These are phyloP conservation scores for Jacana jacana DNA, from an alignment of 2,113 vertebrate species.

Conservation along the genomic window DNA sequence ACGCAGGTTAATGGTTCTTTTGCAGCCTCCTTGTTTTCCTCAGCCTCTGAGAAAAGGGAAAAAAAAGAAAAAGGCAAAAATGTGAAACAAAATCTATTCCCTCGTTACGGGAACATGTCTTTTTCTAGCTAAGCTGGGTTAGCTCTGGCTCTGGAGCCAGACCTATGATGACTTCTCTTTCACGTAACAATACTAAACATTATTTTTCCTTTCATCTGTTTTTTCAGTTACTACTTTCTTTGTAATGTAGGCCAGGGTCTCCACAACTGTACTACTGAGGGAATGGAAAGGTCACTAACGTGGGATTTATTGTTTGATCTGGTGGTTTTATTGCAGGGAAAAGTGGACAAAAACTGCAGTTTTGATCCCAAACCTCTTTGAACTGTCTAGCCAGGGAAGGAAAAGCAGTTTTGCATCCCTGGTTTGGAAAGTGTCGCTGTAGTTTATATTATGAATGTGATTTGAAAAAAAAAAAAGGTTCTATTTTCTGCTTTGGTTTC, in stretches of 20 bases:
- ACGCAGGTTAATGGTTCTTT: slow-evolving; percentile 26
- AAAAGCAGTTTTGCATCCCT: not conserved
- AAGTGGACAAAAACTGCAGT: not conserved
- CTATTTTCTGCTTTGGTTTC: not conserved
- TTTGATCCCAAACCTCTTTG: not conserved
- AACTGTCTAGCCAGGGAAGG: not conserved
- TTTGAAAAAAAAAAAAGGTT: not conserved
- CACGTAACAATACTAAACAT: not conserved
- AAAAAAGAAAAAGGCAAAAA: not conserved
- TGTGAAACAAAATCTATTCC: slow-evolving; percentile 1
- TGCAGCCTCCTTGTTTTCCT: not conserved
- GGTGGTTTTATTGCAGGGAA: not conserved
- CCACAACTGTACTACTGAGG: not conserved
- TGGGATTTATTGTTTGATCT: slow-evolving; percentile 10
- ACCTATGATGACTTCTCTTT: slow-evolving; percentile 6
- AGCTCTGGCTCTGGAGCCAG: slow-evolving; percentile 21
- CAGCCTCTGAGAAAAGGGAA: not conserved
- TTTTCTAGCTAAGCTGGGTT: not conserved
- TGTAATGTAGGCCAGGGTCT: not conserved
- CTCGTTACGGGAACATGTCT: not conserved
- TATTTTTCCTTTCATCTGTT: slow-evolving; percentile 18
- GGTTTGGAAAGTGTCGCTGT: not conserved
- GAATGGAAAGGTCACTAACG: not conserved
- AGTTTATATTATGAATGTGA: not conserved
- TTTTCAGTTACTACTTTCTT: not conserved